Percentiles rank a stretch among this genome's conserved stretches.
Conservation (phyloP, 2,113 vertebrate species). For the Chaetorhynchus papuensis region DNA sequence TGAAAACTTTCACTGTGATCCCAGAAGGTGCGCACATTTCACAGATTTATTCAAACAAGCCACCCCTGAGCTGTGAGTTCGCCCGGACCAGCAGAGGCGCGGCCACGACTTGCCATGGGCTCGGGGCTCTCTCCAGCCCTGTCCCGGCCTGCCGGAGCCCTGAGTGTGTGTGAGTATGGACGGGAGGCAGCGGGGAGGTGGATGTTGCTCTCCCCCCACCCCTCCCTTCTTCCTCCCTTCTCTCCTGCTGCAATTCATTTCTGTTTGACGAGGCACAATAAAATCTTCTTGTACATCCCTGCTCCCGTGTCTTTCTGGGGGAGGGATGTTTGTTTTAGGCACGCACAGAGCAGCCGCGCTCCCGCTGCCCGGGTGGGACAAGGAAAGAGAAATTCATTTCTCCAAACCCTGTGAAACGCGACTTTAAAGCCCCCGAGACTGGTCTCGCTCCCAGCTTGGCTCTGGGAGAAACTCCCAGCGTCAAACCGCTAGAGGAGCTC, state of each 20-base stretch:
- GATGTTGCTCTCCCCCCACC: not conserved
- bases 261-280: slow-evolving; percentile 15
- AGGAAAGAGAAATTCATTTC: not conserved
- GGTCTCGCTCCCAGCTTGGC: not conserved
- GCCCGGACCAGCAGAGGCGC: not conserved
- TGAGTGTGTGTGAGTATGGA: rapidly evolving
- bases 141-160: not conserved
- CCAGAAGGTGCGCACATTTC: not conserved
- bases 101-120: not conserved
- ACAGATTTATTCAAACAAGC: not conserved
- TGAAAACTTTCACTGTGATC: not conserved
- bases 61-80: not conserved
- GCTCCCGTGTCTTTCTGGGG: not conserved
- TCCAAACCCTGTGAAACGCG: not conserved
- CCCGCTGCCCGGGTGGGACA: not conserved
- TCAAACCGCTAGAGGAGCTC: not conserved
- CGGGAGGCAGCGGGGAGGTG: not conserved
- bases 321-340: not conserved
- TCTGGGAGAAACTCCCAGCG: not conserved
- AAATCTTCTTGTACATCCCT: not conserved
- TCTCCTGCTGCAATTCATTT: not conserved
- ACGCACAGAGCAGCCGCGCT: not conserved
- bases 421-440: not conserved
- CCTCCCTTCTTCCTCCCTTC: not conserved
- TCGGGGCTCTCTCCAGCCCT: not conserved